Evolutionary conservation across 2,797 vertebrate species (phyloP).

Genomic region (Morus bassanus): DNA sequence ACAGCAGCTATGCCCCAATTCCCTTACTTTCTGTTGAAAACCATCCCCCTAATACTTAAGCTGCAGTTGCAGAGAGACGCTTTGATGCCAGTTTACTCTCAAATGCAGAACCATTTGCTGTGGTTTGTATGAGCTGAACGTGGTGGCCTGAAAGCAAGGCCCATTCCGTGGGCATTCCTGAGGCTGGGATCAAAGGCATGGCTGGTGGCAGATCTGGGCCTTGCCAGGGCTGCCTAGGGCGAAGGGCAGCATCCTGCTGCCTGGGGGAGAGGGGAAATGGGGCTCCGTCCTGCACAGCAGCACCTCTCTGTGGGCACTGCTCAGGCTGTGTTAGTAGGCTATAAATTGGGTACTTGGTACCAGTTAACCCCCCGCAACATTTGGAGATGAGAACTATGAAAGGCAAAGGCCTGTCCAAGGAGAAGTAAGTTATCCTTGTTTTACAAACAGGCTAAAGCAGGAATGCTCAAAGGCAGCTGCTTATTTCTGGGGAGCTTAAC

Average conservation of each 20-base stretch:
- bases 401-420: not conserved
- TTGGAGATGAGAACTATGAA: not conserved
- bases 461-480: slow-evolving; percentile 18
- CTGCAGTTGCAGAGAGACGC: not conserved
- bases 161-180: not conserved
- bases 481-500: slow-evolving; percentile 12
- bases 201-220: not conserved
- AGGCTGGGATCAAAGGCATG: not conserved
- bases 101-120: not conserved
- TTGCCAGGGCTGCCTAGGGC: not conserved
- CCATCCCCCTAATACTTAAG: not conserved
- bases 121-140: not conserved
- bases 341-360: not conserved
- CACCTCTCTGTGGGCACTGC: not conserved
- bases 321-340: not conserved
- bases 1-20: not conserved
- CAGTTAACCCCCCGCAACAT: not conserved
- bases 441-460: not conserved
- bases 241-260: not conserved
- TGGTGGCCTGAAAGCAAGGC: not conserved
- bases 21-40: not conserved
- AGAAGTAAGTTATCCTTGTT: not conserved
- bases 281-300: not conserved
- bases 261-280: not conserved
- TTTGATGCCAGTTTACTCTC: not conserved